Base-by-base conservation (phyloP, 2,888 invertebrate species). In the Anthophora plumipes region DNA sequence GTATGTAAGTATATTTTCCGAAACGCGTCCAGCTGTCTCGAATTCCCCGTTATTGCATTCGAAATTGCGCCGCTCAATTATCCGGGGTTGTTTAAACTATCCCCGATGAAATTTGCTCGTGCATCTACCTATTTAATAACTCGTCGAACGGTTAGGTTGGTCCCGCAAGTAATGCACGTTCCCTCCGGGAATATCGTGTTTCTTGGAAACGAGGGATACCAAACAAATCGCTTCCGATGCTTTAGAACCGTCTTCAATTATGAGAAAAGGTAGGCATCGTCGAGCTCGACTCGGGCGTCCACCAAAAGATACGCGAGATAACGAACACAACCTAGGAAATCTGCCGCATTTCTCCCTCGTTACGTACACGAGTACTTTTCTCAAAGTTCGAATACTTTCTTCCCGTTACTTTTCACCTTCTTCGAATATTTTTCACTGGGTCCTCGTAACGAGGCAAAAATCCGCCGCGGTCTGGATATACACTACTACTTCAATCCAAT, bases 31-130 rank as follows among this genome's bases (percentile, higher is more conserved):
- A 60, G 46, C 55, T 55, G 71, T 72, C 69, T 37, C 50, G 68
- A 52, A 64, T 66, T 61, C 22, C 14, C 20, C 52, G 68, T 25
- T 55, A 57, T 68, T 59, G 77, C 67, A 71, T 48, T 39, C 73
- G 57, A 39, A 59, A 76, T 67, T 54, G 25, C 52, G 50, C 22
- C 31, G 41, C 72, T 80, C 61, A 83, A 80, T 83, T 61, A 22
- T 14, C 54, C 67, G 14, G 37, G 31, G 57, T 41, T 22, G 22
- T 66, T 75, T 75, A 46, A 75, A 75, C 61, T 37, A 48, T 52
- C 54, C 25, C 25, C 37, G n/a, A 31, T n/a, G 20, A 69, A 75
- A 66, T 70, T 50, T n/a, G 25, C 63, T 60, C 41, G n/a, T 17
- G 31, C 22, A 59, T 39, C 59, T 9, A 12, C 9, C 20, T 1